A percentile compares a stretch with the other conserved stretches of the same genome.
These are phyloP conservation scores for Tuberolachnus salignus DNA, from an alignment of 2,888 invertebrate genomes.

Conservation along the genomic window DNA sequence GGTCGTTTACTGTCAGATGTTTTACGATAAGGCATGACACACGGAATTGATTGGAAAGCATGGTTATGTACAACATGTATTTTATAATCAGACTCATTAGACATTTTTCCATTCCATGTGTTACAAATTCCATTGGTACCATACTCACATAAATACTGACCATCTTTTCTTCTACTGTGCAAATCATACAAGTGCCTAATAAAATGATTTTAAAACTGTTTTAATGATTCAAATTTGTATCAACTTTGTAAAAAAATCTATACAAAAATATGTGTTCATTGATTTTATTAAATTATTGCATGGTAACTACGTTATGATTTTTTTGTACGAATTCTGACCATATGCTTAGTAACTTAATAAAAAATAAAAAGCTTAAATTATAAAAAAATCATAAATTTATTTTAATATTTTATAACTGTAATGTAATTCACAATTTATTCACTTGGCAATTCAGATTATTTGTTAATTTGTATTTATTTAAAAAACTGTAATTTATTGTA, in stretches of 20 bases:
- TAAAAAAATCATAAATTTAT: too few species aligned
- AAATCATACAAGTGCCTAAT: constrained; percentile 77
- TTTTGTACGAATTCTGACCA: background rate
- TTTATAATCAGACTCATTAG: constrained; percentile 85
- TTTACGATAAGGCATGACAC: constrained; percentile 37
- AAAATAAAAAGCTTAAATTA: too few species aligned
- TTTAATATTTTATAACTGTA: too few species aligned
- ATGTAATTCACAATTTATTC: background rate
- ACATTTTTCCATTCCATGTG: constrained; percentile 86
- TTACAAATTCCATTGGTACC: constrained; percentile 86
- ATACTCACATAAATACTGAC: constrained; percentile 85
- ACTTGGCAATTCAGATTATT: background rate
- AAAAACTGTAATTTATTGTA: background rate
- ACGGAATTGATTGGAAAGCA: constrained; percentile 60
- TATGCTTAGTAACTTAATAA: background rate
- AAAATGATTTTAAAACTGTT: constrained; percentile 57
- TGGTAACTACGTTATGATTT: background rate
- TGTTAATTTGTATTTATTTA: background rate
- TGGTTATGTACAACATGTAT: constrained; percentile 79
- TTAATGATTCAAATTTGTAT: background rate
- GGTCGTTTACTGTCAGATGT: constrained; percentile 62
- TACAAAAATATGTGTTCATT: background rate
- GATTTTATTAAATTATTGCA: background rate
- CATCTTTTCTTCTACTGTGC: constrained; percentile 84
- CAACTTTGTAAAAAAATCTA: background rate